phyloP scores from a whole-genome alignment of 2,888 invertebrate species.

The Nomada goodeniana region DNA sequence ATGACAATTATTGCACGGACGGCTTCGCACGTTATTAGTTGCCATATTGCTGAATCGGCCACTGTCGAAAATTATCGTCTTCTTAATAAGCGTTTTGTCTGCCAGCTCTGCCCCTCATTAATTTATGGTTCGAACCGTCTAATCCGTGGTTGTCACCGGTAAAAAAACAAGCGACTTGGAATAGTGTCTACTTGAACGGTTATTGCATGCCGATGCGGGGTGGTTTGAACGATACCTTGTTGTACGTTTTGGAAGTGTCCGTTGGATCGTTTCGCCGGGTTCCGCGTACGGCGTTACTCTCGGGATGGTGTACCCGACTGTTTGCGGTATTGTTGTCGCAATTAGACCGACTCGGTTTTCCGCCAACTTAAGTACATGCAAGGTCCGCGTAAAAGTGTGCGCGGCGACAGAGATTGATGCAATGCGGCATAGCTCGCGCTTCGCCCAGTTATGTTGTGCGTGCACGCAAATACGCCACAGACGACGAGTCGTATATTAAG shows the following conservation, averaged over 20 bases:
- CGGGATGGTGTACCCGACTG: not conserved
- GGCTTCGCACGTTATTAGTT: conserved; percentile 64
- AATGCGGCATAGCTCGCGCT: conserved; percentile 31
- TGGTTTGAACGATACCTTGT: too few species aligned
- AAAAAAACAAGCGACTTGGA: conserved; percentile 15
- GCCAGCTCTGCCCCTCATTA: conserved; percentile 12
- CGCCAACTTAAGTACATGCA: conserved; percentile 41
- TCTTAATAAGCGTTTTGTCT: conserved; percentile 55
- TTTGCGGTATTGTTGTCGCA: conserved; percentile 8
- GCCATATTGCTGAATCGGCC: conserved; percentile 52
- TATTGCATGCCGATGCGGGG: too few species aligned
- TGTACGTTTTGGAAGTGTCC: not conserved
- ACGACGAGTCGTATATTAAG: conserved; percentile 46
- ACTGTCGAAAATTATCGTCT: conserved; percentile 49
- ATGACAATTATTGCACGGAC: conserved; percentile 79
- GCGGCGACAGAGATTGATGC: conserved; percentile 39
- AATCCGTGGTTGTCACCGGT: conserved; percentile 32
- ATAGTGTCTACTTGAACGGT: not conserved
- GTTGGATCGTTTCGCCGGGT: not conserved
- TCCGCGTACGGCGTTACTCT: too few species aligned
- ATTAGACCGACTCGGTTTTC: conserved; percentile 40
- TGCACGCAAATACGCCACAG: conserved; percentile 30
- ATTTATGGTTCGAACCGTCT: conserved; percentile 32
- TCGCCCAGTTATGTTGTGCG: conserved; percentile 19
- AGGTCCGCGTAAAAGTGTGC: conserved; percentile 40